Conservation (phyloP, 2,113 vertebrate species). For the Engystomops pustulosus region DNA sequence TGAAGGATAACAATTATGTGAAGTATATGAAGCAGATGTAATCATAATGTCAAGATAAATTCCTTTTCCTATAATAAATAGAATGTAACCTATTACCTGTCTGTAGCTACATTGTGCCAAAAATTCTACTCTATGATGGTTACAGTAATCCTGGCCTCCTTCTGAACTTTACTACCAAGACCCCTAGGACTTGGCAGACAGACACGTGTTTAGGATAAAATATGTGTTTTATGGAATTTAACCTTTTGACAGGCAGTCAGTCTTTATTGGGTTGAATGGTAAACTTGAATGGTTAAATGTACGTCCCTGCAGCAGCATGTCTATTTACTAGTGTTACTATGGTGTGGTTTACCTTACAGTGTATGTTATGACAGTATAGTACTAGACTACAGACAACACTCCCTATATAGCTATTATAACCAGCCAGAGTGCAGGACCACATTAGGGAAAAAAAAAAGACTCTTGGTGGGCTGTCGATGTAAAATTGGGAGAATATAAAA, state of each 20-base stretch:
- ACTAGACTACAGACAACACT: not conserved
- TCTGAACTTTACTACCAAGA: conserved; percentile 48
- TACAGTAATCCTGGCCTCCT: conserved; percentile 43
- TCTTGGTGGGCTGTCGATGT: no score
- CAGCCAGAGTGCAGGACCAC: not conserved
- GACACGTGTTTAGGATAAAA: conserved; percentile 41
- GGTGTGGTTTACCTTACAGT: not conserved
- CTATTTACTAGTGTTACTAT: conserved; percentile 30
- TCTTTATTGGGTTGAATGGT: conserved; percentile 34
- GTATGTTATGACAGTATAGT: not conserved
- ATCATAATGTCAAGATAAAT: no score
- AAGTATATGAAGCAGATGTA: no score
- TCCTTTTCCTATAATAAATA: no score
- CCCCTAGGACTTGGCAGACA: conserved; percentile 37
- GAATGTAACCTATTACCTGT: not conserved
- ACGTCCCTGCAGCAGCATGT: conserved; percentile 9
- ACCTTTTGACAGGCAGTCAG: conserved; percentile 37
- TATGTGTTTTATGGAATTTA: conserved; percentile 55
- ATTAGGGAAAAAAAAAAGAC: no score
- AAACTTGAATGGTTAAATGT: conserved; percentile 36
- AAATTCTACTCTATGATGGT: not conserved
- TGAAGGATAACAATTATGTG: no score
- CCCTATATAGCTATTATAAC: not conserved
- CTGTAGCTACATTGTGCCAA: not conserved
- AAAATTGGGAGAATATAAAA: no score